Evolutionary conservation across 1,140 invertebrate species (phyloP).

Genomic region (Drosophila suzukii): DNA sequence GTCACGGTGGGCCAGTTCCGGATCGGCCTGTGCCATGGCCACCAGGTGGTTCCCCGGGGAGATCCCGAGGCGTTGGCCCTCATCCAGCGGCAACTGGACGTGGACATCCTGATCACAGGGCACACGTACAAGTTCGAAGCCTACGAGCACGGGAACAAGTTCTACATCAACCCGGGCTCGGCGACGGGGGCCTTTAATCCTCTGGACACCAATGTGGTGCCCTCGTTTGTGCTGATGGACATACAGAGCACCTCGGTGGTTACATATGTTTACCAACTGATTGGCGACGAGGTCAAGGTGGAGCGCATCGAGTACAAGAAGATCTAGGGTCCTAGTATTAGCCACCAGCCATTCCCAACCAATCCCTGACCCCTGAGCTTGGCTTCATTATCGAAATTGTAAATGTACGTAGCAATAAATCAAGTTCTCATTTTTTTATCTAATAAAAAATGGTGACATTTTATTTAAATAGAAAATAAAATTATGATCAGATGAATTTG

Average conservation of each 20-base stretch:
- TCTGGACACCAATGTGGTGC: conserved; percentile 95
- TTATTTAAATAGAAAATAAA: conserved; percentile 75
- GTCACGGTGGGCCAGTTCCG: conserved; percentile 99
- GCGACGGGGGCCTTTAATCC: conserved; percentile 99
- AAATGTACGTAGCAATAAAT: conserved; percentile 58
- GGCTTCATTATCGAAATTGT: conserved; percentile 53
- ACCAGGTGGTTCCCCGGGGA: conserved; percentile 98
- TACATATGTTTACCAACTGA: conserved; percentile 98
- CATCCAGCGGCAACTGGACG: conserved; percentile 98
- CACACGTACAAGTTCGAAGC: conserved; percentile 99
- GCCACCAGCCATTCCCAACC: conserved; percentile 56
- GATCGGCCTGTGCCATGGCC: conserved; percentile 98
- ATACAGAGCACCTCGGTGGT: conserved; percentile 99
- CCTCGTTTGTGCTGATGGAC: conserved; percentile 99
- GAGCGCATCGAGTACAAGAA: conserved; percentile 99
- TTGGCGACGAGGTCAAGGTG: conserved; percentile 99
- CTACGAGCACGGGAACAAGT: conserved; percentile 99
- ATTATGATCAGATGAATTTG: conserved; percentile 46
- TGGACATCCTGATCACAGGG: conserved; percentile 99
- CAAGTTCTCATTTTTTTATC: conserved; percentile 64
- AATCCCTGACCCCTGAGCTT: conserved; percentile 33
- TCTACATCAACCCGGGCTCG: conserved; percentile 99
- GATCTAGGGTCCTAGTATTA: conserved; percentile 83
- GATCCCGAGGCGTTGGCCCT: conserved; percentile 96
- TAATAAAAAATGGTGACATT: conserved; percentile 75